Evolutionary conservation across 1,140 invertebrate species (phyloP), one percentile per base, ranked within the genome.

Genomic region (Trichonephila clavata): DNA sequence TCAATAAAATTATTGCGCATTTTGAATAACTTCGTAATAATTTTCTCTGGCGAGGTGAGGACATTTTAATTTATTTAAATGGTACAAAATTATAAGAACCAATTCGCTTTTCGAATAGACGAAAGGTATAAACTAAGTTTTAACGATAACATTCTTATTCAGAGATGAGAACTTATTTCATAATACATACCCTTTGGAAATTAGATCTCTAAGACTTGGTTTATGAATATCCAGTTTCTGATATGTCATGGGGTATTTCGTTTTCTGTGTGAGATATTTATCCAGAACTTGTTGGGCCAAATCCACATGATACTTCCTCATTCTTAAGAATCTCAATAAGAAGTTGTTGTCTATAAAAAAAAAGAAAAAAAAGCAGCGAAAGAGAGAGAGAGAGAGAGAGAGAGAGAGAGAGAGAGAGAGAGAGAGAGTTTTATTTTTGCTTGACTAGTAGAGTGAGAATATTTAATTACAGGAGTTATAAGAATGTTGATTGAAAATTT

Each of bases 221-320:
- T 98, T 97, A 2, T 96, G 96, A 16, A 97, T 95, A 95, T 98
- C 97, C 27, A 98, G 95, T 81, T 97, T 97, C 94, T 97, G 96
- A 96, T 98, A 98, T 98, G 98, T 98, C 21, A 98, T 96, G 0
- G 98, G 97, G 95, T 98, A 97, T 86, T 98, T 95, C 95, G 98
- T 97, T 32, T 98, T 96, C 91, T 98, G 97, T 13, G 97, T 97
- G 21, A 98, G 96, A 95, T 98, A 99, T 21, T 97, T 97, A 95
- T 98, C 97, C 80, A 99, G 95, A 97, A 98, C 98, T 83, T 98
- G 97, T 95, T 98, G 98, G 0, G 98, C 97, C 95, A 97, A 96
- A 0, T 97, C 97, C 21, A 98, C 96, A 65, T 97, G 97, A 95
- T 98, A 98, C 95, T 98, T 98, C 95, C 98, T 98, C 2, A 97